Conservation (phyloP, 2,797 vertebrate species). For the Rallus crepitans region DNA sequence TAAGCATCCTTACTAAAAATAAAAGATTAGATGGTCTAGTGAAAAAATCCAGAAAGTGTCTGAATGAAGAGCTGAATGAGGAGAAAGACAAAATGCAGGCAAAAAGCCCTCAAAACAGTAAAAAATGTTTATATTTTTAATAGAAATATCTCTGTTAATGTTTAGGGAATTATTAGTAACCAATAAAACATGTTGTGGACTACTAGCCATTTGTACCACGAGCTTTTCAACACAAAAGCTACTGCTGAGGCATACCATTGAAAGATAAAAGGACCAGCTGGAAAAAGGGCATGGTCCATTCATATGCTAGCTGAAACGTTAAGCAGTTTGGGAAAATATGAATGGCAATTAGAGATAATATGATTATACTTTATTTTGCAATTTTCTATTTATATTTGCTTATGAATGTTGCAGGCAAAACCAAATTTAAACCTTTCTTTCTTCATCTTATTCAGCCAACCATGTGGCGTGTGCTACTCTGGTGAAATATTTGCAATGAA, state of each 20-base stretch:
- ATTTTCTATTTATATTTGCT: not conserved
- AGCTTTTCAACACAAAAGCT: not conserved
- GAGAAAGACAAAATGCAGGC: not conserved
- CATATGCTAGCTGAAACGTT: not conserved
- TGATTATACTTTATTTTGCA: not conserved
- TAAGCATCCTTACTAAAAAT: not conserved
- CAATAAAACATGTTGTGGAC: not conserved
- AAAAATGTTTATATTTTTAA: not conserved
- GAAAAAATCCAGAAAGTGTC: not conserved
- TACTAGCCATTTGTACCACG: not conserved
- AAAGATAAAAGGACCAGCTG: not conserved
- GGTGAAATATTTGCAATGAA: slow-evolving; percentile 13
- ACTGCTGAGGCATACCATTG: not conserved
- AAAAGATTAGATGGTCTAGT: not conserved
- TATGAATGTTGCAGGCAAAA: not conserved
- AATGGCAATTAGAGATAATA: not conserved
- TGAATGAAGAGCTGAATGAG: not conserved
- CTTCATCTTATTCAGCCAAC: not conserved
- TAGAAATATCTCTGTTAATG: not conserved
- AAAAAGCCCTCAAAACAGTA: not conserved
- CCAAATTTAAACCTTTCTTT: not conserved
- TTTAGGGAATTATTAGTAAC: not conserved
- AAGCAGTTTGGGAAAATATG: not conserved
- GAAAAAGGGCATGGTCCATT: not conserved
- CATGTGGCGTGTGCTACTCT: not conserved